These are phyloP conservation scores for Saccostrea glomerata DNA, from an alignment of 1,140 invertebrate species.

Conservation along the genomic window DNA sequence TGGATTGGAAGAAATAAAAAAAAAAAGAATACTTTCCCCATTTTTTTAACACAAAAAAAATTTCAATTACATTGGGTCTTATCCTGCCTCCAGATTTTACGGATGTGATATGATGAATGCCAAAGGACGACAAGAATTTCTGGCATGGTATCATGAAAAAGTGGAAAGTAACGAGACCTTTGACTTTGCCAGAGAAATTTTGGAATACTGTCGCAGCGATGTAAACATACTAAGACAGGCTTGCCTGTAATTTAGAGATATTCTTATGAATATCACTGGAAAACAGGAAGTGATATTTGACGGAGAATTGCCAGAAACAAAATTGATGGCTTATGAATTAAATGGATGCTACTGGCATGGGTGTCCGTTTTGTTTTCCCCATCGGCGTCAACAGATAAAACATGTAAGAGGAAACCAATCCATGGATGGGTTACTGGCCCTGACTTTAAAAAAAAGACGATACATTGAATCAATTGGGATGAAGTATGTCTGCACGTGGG, in stretches of 20 bases:
- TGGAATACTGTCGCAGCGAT: constrained; percentile 52
- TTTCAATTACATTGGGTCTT: too few relatives aligned
- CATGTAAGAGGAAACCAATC: too few relatives aligned
- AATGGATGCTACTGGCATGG: constrained; percentile 59
- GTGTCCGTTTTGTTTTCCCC: too few relatives aligned
- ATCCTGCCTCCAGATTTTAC: too few relatives aligned
- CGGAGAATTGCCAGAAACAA: background rate
- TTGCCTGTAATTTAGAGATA: constrained; percentile 44
- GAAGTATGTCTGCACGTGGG: constrained; percentile 32
- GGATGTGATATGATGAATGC: constrained; percentile 41
- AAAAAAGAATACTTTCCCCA: too few relatives aligned
- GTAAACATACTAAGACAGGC: constrained; percentile 54
- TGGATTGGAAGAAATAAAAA: too few relatives aligned
- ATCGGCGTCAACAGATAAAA: too few relatives aligned
- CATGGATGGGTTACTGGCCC: too few relatives aligned
- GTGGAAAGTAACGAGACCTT: too few relatives aligned
- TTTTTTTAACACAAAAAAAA: too few relatives aligned
- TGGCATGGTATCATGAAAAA: too few relatives aligned
- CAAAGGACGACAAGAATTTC: constrained; percentile 42
- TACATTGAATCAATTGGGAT: constrained; percentile 28
- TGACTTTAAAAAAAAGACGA: constrained; percentile 23
- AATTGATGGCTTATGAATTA: constrained; percentile 54
- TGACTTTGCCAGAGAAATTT: too few relatives aligned
- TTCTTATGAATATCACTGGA: constrained; percentile 39
- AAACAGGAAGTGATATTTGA: constrained; percentile 28